Percentiles rank a stretch among this genome's conserved stretches.
Conservation (phyloP, 2,888 invertebrate species). For the Patella depressa region DNA sequence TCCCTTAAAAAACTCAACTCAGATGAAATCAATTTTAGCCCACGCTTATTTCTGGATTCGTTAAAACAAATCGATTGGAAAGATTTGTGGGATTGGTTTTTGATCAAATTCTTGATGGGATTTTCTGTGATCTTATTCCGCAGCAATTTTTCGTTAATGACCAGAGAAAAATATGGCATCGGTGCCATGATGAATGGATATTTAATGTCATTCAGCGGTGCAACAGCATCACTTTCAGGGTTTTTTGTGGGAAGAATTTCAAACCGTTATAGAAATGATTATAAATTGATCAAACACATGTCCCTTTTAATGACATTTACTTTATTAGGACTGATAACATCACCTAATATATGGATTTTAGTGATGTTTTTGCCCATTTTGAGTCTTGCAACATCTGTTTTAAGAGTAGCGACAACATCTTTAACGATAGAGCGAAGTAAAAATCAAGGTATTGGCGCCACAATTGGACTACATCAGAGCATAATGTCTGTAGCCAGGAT, state of each 20-base stretch:
- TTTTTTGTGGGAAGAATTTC: slow-evolving; percentile 62
- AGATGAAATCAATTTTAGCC: slow-evolving; percentile 48
- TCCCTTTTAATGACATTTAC: slow-evolving; percentile 49
- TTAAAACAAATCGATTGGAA: slow-evolving; percentile 58
- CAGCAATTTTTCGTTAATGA: slow-evolving; percentile 62
- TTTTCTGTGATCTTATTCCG: slow-evolving; percentile 67
- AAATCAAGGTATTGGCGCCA: slow-evolving; percentile 58
- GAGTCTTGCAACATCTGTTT: slow-evolving; percentile 61
- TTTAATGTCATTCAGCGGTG: slow-evolving; percentile 65
- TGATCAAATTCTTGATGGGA: slow-evolving; percentile 66
- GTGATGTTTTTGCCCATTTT: slow-evolving; percentile 58
- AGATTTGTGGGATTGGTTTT: slow-evolving; percentile 67
- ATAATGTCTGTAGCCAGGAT: slow-evolving; percentile 67
- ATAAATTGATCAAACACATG: slow-evolving; percentile 53
- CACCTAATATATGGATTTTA: slow-evolving; percentile 53
- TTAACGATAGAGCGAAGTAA: slow-evolving; percentile 59
- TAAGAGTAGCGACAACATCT: slow-evolving; percentile 62
- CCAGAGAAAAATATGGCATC: slow-evolving; percentile 59
- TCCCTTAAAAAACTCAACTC: slow-evolving; percentile 43
- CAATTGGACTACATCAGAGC: slow-evolving; percentile 69
- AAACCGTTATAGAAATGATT: slow-evolving; percentile 53
- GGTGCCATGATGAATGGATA: slow-evolving; percentile 64
- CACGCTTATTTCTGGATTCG: slow-evolving; percentile 42
- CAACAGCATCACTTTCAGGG: slow-evolving; percentile 62
- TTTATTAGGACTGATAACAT: slow-evolving; percentile 42